Evolutionary conservation across 2,888 invertebrate genomes (phyloP).

Genomic region (Dasypolia templi): DNA sequence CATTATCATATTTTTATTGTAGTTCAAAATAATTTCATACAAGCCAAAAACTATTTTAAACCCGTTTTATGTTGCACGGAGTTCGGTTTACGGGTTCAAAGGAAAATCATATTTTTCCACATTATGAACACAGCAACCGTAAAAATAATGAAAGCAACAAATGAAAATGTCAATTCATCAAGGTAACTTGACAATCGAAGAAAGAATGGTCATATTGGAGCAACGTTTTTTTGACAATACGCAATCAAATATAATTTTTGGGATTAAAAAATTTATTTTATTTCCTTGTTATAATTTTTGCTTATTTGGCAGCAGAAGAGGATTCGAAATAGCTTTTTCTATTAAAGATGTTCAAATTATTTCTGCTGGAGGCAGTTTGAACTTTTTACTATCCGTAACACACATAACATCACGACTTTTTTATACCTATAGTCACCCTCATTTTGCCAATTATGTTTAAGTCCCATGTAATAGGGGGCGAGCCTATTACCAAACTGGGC

Average conservation of each 20-base stretch:
- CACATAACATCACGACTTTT: background rate
- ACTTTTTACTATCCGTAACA: background rate
- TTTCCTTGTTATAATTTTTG: slow-evolving; percentile 41
- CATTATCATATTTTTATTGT: slow-evolving; percentile 28
- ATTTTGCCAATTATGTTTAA: background rate
- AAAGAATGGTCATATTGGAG: slow-evolving; percentile 52
- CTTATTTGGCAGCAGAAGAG: slow-evolving; percentile 29
- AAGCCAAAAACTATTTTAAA: slow-evolving; percentile 20
- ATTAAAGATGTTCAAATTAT: slow-evolving; percentile 12
- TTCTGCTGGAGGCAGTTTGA: background rate
- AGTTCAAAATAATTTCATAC: slow-evolving; percentile 18
- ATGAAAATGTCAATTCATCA: slow-evolving; percentile 59
- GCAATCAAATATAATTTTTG: slow-evolving; percentile 54
- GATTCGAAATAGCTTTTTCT: slow-evolving; percentile 8
- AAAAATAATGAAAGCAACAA: slow-evolving; percentile 48
- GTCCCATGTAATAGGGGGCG: background rate
- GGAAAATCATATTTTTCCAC: slow-evolving; percentile 12
- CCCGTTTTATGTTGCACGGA: background rate
- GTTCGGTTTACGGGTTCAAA: background rate
- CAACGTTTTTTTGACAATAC: slow-evolving; percentile 60
- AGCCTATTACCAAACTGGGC: background rate
- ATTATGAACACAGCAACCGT: slow-evolving; percentile 22
- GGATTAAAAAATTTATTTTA: slow-evolving; percentile 48
- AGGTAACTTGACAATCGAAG: slow-evolving; percentile 50
- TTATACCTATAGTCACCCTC: no score